Evolutionary conservation across 2,797 vertebrate genomes (phyloP).

Genomic region (Pithecia hirsuta): DNA sequence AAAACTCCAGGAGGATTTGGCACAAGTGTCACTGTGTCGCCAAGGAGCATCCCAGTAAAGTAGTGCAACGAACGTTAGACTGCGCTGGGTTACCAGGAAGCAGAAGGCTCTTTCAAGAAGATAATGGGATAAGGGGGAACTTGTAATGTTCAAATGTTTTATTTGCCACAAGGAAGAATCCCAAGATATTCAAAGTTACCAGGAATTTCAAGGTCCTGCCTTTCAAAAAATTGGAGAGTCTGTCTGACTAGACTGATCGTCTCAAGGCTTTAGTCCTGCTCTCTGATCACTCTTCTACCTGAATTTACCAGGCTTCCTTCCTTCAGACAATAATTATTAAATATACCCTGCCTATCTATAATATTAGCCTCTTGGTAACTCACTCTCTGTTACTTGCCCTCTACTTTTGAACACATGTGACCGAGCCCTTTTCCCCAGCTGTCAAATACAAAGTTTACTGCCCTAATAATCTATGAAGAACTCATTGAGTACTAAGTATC

Average conservation of each 20-base stretch:
- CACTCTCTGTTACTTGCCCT: not conserved
- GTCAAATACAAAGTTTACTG: not conserved
- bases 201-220: not conserved
- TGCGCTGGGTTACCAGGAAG: not conserved
- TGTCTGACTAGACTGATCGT: not conserved
- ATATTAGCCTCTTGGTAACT: not conserved
- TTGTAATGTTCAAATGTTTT: not conserved
- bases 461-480: not conserved
- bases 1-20: not conserved
- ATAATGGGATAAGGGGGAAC: not conserved
- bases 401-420: not conserved
- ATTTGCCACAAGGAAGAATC: not conserved
- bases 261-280: not conserved
- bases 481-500: not conserved
- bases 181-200: not conserved
- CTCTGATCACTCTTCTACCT: not conserved
- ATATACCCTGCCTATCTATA: not conserved
- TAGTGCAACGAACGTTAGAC: no score
- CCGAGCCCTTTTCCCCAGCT: not conserved
- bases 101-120: not conserved
- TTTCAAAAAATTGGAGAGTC: not conserved
- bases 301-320: not conserved
- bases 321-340: not conserved
- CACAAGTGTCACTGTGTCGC: not conserved
- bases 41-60: not conserved